phyloP scores from a whole-genome alignment of 2,113 vertebrate genomes.

The Anarhynchus alexandrinus region DNA sequence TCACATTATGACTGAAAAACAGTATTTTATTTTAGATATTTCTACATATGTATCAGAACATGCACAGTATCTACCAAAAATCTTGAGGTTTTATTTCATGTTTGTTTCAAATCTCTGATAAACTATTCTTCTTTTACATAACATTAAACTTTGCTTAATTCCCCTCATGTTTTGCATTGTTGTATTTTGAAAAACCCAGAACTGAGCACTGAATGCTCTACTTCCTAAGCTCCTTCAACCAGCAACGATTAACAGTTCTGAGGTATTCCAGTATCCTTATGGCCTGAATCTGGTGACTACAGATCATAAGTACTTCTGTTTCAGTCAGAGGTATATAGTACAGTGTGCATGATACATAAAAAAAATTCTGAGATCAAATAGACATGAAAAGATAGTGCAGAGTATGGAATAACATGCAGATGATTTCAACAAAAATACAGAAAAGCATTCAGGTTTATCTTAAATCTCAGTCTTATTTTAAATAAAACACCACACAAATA shows the following conservation, averaged over 20 bases:
- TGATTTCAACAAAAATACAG: not conserved
- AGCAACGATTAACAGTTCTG: not conserved
- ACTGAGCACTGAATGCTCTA: not conserved
- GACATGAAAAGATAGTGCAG: not conserved
- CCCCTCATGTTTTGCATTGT: not conserved
- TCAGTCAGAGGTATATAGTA: not conserved
- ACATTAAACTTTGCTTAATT: not conserved
- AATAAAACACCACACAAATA: accelerated
- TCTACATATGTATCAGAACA: accelerated
- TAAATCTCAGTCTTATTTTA: not conserved
- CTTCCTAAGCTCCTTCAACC: not conserved
- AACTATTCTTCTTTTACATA: not conserved
- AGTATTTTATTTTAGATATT: not conserved
- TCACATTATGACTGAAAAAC: not conserved
- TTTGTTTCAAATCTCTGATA: not conserved
- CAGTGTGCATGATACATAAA: not conserved
- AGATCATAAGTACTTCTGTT: not conserved
- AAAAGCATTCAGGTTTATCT: not conserved
- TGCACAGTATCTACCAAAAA: not conserved
- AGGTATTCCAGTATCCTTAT: not conserved
- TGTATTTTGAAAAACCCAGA: not conserved
- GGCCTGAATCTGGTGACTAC: not conserved
- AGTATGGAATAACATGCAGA: not conserved
- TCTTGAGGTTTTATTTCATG: not conserved
- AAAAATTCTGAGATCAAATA: not conserved